phyloP scores from a whole-genome alignment of 2,888 invertebrate genomes.

The Blera fallax region DNA sequence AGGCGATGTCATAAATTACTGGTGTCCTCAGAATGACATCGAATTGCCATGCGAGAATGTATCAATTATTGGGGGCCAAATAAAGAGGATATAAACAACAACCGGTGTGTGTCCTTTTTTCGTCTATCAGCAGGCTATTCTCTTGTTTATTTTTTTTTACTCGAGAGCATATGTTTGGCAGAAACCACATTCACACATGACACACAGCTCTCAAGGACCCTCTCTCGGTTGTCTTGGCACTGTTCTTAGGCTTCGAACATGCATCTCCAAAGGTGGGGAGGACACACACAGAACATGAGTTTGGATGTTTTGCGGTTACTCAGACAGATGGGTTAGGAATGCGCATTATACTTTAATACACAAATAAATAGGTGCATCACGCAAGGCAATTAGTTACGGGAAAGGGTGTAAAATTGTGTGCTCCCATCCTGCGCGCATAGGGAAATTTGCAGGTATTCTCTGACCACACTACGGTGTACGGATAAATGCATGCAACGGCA shows the following conservation, averaged over 20 bases:
- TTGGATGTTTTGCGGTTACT: conserved; percentile 48
- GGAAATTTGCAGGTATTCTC: conserved; percentile 30
- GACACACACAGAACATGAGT: conserved; percentile 29
- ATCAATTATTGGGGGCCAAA: conserved; percentile 28
- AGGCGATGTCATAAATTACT: conserved; percentile 55
- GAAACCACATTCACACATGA: conserved; percentile 67
- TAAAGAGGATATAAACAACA: neutral
- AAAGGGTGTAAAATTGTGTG: conserved; percentile 67
- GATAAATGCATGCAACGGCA: conserved; percentile 56
- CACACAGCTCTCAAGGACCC: conserved; percentile 43
- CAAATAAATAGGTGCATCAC: conserved; percentile 66
- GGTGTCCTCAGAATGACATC: conserved; percentile 9
- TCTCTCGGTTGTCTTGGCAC: conserved; percentile 41
- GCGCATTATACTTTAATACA: conserved; percentile 60
- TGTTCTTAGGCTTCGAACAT: conserved; percentile 40
- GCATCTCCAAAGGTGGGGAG: conserved; percentile 52
- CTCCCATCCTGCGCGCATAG: conserved; percentile 8
- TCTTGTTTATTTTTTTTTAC: neutral
- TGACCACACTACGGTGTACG: conserved; percentile 27
- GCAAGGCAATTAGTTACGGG: conserved; percentile 70
- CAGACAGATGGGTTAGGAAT: conserved; percentile 62
- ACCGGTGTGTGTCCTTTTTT: conserved; percentile 24
- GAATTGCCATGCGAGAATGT: conserved; percentile 23
- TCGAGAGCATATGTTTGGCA: conserved; percentile 57
- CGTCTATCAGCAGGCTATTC: neutral